Evolutionary conservation across 2,797 vertebrate species (phyloP).

Genomic region (Knipowitschia caucasica): DNA sequence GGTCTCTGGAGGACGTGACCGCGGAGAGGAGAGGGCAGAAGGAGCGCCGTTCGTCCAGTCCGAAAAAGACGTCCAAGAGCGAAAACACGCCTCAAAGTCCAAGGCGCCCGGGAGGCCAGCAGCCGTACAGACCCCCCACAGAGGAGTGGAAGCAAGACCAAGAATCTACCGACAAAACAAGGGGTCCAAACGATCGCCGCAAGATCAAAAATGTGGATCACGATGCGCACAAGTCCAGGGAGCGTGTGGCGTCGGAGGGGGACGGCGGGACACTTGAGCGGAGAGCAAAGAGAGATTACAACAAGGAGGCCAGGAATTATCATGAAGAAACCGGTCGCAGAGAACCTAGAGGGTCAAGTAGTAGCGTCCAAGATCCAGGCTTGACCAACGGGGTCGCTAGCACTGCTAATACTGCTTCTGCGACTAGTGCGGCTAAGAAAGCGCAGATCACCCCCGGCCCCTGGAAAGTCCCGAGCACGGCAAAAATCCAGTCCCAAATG

Average conservation of each 20-base stretch:
- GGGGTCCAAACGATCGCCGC: constrained; percentile 47
- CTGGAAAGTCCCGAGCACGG: constrained; percentile 88
- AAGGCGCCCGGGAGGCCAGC: constrained; percentile 46
- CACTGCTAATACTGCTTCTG: constrained; percentile 10
- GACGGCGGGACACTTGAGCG: constrained; percentile 46
- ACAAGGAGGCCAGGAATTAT: constrained; percentile 52
- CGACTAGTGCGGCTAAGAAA: constrained; percentile 63
- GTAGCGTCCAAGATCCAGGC: constrained; percentile 63
- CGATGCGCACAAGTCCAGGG: constrained; percentile 54
- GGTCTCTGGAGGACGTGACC: constrained; percentile 61
- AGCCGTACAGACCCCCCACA: constrained; percentile 18
- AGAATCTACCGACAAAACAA: constrained; percentile 50
- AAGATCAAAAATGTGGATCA: constrained; percentile 59
- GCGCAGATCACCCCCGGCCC: constrained; percentile 87
- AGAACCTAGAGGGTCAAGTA: constrained; percentile 69
- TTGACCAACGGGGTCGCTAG: constrained; percentile 62
- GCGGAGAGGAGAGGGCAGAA: constrained; percentile 37
- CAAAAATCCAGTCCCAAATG: constrained; percentile 75
- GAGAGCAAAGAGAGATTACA: constrained; percentile 42
- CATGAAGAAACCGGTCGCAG: constrained; percentile 43
- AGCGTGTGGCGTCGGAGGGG: constrained; percentile 52
- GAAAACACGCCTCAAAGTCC: constrained; percentile 65
- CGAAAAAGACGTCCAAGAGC: constrained; percentile 69
- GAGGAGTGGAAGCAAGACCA: constrained; percentile 56
- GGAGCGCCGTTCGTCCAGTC: constrained; percentile 72